These are phyloP conservation scores for Raja brachyura DNA, from an alignment of 2,113 vertebrate species.

Conservation along the genomic window DNA sequence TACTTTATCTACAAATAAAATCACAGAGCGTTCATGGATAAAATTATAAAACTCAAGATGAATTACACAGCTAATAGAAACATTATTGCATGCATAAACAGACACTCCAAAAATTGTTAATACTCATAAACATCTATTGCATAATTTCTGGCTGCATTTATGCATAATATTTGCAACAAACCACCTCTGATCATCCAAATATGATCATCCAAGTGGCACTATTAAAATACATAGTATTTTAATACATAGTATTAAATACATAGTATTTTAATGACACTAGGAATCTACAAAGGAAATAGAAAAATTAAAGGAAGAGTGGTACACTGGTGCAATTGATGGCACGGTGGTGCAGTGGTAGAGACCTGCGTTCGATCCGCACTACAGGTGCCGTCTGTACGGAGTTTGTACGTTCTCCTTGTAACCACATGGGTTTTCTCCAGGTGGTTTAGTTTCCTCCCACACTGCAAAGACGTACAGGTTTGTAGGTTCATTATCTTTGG, in stretches of 20 bases:
- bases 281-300: neutral
- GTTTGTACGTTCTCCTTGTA: too few relatives aligned
- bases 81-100: neutral
- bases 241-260: too few relatives aligned
- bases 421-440: too few relatives aligned
- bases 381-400: too few relatives aligned
- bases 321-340: too few relatives aligned
- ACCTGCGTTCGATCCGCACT: too few relatives aligned
- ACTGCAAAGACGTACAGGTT: too few relatives aligned
- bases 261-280: neutral
- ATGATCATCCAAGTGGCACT: neutral
- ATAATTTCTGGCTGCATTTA: neutral
- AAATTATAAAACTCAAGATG: conserved; percentile 4
- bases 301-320: neutral
- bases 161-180: neutral
- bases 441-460: too few relatives aligned
- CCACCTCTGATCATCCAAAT: neutral
- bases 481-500: too few relatives aligned
- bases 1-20: conserved; percentile 10
- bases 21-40: conserved; percentile 4
- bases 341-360: too few relatives aligned
- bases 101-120: neutral
- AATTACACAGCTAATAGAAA: neutral
- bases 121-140: neutral
- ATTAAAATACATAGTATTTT: neutral